phyloP scores from a whole-genome alignment of 2,888 invertebrate species.

The Dolomedes plantarius region DNA sequence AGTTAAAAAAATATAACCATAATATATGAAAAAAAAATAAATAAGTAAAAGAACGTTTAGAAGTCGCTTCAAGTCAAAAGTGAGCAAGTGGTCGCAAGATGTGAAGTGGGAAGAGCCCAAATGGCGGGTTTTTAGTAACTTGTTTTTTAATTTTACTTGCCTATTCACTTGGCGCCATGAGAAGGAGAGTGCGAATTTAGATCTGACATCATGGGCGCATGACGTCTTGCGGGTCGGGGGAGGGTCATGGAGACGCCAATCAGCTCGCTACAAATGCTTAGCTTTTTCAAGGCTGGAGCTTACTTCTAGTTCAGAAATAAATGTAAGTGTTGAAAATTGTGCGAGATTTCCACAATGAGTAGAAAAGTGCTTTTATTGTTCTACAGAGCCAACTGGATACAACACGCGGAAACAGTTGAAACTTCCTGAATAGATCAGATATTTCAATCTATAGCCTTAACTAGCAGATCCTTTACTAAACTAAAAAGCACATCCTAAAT shows the following conservation, averaged over 20 bases:
- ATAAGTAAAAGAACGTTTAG: neutral
- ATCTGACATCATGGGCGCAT: conserved; percentile 63
- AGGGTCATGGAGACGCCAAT: conserved; percentile 56
- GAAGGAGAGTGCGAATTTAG: conserved; percentile 59
- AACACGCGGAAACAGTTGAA: too few relatives aligned
- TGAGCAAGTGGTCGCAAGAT: conserved; percentile 59
- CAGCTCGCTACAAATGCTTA: neutral
- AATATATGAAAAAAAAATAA: neutral
- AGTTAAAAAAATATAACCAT: neutral
- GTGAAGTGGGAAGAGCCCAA: conserved; percentile 19
- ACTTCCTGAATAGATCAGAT: too few relatives aligned
- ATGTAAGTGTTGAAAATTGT: neutral
- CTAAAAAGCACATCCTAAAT: too few relatives aligned
- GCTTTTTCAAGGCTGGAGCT: neutral
- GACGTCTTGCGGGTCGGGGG: conserved; percentile 34
- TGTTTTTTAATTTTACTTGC: neutral
- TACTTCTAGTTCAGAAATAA: neutral
- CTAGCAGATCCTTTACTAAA: too few relatives aligned
- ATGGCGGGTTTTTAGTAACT: neutral
- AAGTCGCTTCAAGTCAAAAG: neutral
- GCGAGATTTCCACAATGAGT: too few relatives aligned
- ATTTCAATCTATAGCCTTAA: too few relatives aligned
- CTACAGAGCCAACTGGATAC: too few relatives aligned
- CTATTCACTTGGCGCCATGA: conserved; percentile 9
- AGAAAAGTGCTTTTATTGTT: too few relatives aligned